These are phyloP conservation scores for Harpalus rufipes DNA, from an alignment of 2,888 invertebrate species.

Conservation along the genomic window DNA sequence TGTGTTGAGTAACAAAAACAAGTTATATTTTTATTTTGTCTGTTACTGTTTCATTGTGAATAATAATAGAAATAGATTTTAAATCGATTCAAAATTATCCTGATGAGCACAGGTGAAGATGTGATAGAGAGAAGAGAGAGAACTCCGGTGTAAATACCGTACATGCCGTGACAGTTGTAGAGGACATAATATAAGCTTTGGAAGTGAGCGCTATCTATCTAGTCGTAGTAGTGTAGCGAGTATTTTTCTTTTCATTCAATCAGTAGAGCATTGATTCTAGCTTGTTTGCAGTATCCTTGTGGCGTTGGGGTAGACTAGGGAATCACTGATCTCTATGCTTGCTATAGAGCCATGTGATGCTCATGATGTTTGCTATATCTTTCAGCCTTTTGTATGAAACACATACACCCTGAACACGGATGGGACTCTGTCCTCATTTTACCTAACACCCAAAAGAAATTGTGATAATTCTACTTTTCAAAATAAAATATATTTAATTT, in stretches of 20 bases:
- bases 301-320: constrained; percentile 54
- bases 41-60: background rate
- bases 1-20: no score
- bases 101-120: constrained; percentile 57
- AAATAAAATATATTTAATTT: no score
- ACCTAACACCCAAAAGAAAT: no score
- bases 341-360: constrained; percentile 56
- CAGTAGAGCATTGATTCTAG: constrained; percentile 59
- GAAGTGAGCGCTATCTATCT: constrained; percentile 64
- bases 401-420: background rate
- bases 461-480: no score
- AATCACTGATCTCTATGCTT: constrained; percentile 49
- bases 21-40: no score
- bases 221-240: constrained; percentile 61
- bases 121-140: constrained; percentile 65
- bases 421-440: background rate
- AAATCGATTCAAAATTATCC: constrained; percentile 25
- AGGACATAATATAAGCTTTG: constrained; percentile 43
- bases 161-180: constrained; percentile 40
- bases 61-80: background rate
- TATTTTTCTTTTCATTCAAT: constrained; percentile 47
- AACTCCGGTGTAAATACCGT: constrained; percentile 53
- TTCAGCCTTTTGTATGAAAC: constrained; percentile 31
- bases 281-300: constrained; percentile 48
- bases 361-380: constrained; percentile 58